Evolutionary conservation across 2,797 vertebrate species (phyloP).

Genomic region (Brotula barbata): DNA sequence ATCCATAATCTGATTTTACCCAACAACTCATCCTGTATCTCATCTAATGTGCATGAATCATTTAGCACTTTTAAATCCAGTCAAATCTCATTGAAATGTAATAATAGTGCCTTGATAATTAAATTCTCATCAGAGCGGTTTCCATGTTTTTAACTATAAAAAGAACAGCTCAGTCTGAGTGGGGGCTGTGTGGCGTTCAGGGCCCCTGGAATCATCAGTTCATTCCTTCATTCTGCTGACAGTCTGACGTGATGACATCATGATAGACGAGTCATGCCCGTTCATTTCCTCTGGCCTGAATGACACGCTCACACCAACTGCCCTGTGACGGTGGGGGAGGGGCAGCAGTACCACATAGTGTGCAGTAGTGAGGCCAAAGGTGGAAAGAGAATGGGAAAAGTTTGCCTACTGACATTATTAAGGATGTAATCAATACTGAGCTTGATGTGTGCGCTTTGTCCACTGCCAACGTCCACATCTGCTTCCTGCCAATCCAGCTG

Average conservation of each 20-base stretch:
- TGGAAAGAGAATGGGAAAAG: background rate
- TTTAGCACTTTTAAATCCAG: too few species aligned
- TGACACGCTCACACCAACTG: constrained; percentile 33
- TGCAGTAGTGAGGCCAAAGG: too few species aligned
- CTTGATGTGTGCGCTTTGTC: constrained; percentile 1
- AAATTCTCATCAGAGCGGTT: too few species aligned
- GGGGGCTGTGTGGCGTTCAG: background rate
- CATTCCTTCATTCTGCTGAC: background rate
- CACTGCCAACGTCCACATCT: constrained; percentile 23
- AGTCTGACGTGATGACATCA: constrained; percentile 34
- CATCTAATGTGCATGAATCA: too few species aligned
- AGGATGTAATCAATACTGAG: background rate
- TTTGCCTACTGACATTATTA: background rate
- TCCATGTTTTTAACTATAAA: background rate
- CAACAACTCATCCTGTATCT: too few species aligned
- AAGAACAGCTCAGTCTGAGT: background rate
- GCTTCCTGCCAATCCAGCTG: constrained; percentile 35
- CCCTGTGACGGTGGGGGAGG: too few species aligned
- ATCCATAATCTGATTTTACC: too few species aligned
- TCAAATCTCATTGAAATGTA: too few species aligned
- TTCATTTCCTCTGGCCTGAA: constrained; percentile 48
- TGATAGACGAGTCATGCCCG: constrained; percentile 17
- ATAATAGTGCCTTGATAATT: too few species aligned
- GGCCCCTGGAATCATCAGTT: background rate
- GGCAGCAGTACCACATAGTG: too few species aligned